Percentiles rank a stretch among this genome's conserved stretches.
These are phyloP conservation scores for Oreochromis spilurus DNA, from an alignment of 2,113 vertebrate species.

Conservation along the genomic window DNA sequence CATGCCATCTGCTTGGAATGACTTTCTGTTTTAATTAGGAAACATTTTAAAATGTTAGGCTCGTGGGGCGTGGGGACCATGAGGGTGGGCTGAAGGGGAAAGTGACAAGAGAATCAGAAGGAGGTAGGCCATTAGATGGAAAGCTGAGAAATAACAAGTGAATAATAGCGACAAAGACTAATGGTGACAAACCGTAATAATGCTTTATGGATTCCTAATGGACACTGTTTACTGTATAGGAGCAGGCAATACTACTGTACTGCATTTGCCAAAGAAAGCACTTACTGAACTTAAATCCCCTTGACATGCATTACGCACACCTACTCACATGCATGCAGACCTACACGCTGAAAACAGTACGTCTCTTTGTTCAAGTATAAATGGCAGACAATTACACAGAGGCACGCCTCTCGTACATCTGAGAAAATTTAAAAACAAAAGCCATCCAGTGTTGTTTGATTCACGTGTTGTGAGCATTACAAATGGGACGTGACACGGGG, in stretches of 20 bases:
- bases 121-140: neutral
- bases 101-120: neutral
- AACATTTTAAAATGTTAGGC: conserved; percentile 42
- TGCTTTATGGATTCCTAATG: conserved; percentile 34
- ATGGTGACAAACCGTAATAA: conserved; percentile 23
- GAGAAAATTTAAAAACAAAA: neutral
- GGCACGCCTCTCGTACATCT: neutral
- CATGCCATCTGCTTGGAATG: conserved; percentile 60
- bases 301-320: neutral
- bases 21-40: conserved; percentile 63
- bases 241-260: neutral
- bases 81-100: neutral
- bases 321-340: neutral
- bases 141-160: neutral
- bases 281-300: neutral
- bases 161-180: neutral
- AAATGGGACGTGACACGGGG: conserved; percentile 43
- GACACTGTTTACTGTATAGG: conserved; percentile 15
- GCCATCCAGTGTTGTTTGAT: neutral
- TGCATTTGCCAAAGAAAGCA: neutral
- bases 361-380: neutral
- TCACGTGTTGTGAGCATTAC: neutral
- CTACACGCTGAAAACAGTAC: neutral
- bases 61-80: neutral
- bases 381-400: neutral